Conservation (phyloP, 1,140 invertebrate genomes). For the Cydia fagiglandana region DNA sequence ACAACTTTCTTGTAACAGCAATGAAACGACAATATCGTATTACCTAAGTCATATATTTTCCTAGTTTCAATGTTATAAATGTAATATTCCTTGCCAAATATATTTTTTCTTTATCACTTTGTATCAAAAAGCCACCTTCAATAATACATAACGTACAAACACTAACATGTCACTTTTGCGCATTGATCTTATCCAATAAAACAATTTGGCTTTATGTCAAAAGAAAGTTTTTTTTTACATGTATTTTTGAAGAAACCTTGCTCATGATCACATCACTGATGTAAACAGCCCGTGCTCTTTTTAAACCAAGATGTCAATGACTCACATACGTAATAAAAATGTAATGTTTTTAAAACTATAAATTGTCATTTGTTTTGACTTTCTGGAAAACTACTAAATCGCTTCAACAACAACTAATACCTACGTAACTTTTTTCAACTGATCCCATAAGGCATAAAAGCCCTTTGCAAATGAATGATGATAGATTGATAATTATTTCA, state of each 20-base stretch:
- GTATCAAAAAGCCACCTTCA: not conserved
- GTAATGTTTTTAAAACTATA: not conserved
- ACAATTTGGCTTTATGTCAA: slow-evolving; percentile 46
- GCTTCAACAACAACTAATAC: too few species aligned
- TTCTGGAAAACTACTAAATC: not conserved
- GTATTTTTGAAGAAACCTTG: slow-evolving; percentile 5
- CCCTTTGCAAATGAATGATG: too few species aligned
- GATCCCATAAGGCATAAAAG: too few species aligned
- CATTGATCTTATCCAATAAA: slow-evolving; percentile 18
- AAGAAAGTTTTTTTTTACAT: slow-evolving; percentile 39
- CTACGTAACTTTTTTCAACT: too few species aligned
- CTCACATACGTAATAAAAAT: slow-evolving; percentile 38
- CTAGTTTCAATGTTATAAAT: too few species aligned
- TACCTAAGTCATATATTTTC: not conserved
- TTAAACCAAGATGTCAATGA: slow-evolving; percentile 47
- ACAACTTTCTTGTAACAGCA: not conserved
- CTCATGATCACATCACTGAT: slow-evolving; percentile 15
- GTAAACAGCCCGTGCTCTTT: slow-evolving; percentile 17
- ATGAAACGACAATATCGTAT: not conserved
- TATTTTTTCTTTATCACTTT: too few species aligned
- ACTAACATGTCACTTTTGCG: not conserved
- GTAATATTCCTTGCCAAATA: too few species aligned
- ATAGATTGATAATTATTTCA: too few species aligned
- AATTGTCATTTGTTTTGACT: not conserved
- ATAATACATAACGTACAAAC: not conserved